These are phyloP conservation scores for Oxycera nigricornis DNA, from an alignment of 2,888 invertebrate species.

Conservation along the genomic window DNA sequence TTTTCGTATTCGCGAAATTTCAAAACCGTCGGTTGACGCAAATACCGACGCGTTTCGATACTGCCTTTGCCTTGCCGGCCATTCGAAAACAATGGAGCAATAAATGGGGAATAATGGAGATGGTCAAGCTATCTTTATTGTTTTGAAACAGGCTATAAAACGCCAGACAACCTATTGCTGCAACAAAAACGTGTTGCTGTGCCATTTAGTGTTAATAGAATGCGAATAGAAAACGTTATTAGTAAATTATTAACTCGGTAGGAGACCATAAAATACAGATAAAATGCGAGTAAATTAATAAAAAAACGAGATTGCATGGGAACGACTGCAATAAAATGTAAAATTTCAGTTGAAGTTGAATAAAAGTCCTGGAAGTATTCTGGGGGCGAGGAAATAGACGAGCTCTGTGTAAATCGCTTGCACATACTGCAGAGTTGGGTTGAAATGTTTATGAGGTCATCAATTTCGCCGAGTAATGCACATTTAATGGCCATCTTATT, in stretches of 20 bases:
- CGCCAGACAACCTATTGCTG: neutral
- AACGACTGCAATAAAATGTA: no score
- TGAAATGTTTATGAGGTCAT: no score
- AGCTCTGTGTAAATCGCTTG: no score
- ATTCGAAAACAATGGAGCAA: constrained; percentile 9
- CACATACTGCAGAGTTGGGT: no score
- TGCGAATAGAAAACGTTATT: neutral
- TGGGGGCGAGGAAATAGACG: no score
- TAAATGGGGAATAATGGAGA: neutral
- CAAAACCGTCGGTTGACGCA: neutral
- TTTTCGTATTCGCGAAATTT: neutral
- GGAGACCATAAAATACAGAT: constrained; percentile 2
- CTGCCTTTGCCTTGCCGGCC: neutral
- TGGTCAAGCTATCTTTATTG: neutral
- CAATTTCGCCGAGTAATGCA: no score
- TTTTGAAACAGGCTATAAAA: constrained; percentile 9
- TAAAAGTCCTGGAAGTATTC: no score
- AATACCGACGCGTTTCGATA: neutral
- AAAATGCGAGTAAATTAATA: no score
- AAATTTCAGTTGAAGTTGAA: no score
- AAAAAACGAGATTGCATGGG: no score
- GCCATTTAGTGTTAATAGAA: neutral
- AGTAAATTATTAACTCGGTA: neutral
- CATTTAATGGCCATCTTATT: no score
- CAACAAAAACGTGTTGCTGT: neutral